Base-by-base conservation (phyloP, 2,797 vertebrate species). In the Artibeus jamaicensis region DNA sequence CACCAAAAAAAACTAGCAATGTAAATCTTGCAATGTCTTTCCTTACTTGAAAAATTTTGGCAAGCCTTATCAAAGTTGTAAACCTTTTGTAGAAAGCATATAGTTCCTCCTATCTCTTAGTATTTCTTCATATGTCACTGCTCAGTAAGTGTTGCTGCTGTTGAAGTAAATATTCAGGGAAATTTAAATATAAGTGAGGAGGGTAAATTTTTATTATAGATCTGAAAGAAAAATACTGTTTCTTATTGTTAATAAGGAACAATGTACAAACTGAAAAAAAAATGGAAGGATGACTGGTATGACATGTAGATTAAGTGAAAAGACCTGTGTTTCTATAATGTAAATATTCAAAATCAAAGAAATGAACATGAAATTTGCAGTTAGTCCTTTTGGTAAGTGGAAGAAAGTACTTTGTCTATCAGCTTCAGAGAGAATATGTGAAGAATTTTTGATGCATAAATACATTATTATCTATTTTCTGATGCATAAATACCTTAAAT, bases 361-460 rank as follows among this genome's bases (percentile, higher is more conserved):
- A 82, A 81, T 21, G 14, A 89, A 73, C 53, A 48, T 55, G 37
- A 95, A 70, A 86, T 79, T 46, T 81, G 46, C n/a, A 95, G 83
- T 42, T n/a, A 67, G 34, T 81, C 26, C 32, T 78, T 95, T 93
- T 86, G 50, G 53, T 76, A 89, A 94, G 82, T 88, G 78, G 39
- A 92, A 95, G 76, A 87, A 96, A 94, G 4, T 82, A 70, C 32
- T 96, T 70, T 44, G 65, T 59, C 46, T 71, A 76, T 91, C 55
- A 78, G 44, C 85, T 96, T 89, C 16, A 79, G 44, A 76, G 16
- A 85, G 55, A 88, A 37, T 50, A 59, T 46, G 46, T 84, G 50
- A 67, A 82, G 34, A 95, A 77, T 55, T 85, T 94, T 76, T 91
- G n/a, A 91, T 74, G 48, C 83, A 71, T 79, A 89, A 94, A 92